Evolutionary conservation across 2,113 vertebrate species (phyloP), one percentile per base, ranked within the genome.

Genomic region (Megatriorchis doriae): DNA sequence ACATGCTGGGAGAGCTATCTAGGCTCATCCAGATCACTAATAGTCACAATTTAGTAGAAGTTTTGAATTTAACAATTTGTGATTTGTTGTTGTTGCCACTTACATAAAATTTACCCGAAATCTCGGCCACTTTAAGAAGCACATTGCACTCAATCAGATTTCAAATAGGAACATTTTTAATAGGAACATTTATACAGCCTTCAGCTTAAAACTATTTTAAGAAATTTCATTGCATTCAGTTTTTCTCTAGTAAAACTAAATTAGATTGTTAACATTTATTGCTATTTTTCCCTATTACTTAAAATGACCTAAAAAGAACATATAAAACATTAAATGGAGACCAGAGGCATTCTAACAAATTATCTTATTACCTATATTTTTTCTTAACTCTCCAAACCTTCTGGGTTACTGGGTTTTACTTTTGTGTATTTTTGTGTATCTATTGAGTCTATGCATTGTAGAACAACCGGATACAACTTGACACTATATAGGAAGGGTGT

Each of bases 241-340:
- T 96, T 92, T 91, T 81, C 72, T 78, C 63, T 71, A 86, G 40
- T 94, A 95, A 96, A 96, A 95, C 8, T 81, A 58, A 90, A 92
- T 96, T 74, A 92, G 72, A 92, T 84, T 93, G 70, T 93, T 96
- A 97, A 89, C 38, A 68, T 93, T 94, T 95, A 95, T 75, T 94
- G 65, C 81, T 91, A 61, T 95, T 96, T 97, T 67, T 89, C 75
- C 73, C 20, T 86, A 58, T 87, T 93, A 94, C 58, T 95, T 81
- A 89, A 89, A 96, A 86, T 75, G 6, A 79, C 61, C 80, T 79
- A 74, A 84, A 90, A 94, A 81, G 65, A 63, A 70, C 17, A 88
- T 22, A 81, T 95, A 92, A 93, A 92, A 59, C 31, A 43, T 78
- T 83, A 86, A 86, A 66, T 56, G 22, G 80, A 92, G 61, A 45